A percentile compares a stretch with the other conserved stretches of the same genome.
Conservation (phyloP, 1,140 invertebrate genomes). For the Harpegnathos saltator region DNA sequence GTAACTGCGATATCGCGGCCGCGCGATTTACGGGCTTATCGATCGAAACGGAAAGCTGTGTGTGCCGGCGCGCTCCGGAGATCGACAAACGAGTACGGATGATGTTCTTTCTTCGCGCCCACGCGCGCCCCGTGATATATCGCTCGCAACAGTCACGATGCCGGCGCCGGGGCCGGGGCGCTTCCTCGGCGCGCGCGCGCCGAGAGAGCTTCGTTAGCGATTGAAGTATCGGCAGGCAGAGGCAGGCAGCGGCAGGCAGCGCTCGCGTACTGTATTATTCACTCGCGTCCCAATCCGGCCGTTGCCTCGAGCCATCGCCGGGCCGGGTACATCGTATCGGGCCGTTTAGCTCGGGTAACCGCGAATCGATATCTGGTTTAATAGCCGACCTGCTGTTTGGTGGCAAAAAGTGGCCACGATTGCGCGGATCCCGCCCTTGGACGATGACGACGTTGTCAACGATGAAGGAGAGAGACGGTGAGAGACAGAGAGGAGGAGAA, state of each 20-base stretch:
- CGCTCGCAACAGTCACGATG: neutral
- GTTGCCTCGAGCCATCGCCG: slow-evolving; percentile 32
- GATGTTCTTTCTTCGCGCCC: slow-evolving; percentile 8
- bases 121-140: neutral
- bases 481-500: too few species aligned
- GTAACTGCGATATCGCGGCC: neutral
- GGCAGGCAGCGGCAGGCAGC: neutral
- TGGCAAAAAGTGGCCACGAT: slow-evolving; percentile 76
- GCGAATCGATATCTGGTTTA: slow-evolving; percentile 80
- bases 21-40: slow-evolving; percentile 50
- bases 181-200: slow-evolving; percentile 6
- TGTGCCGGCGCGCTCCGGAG: neutral
- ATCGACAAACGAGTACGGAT: slow-evolving; percentile 56
- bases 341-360: slow-evolving; percentile 76
- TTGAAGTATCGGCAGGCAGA: slow-evolving; percentile 38
- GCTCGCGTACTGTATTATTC: slow-evolving; percentile 52
- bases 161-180: too few species aligned
- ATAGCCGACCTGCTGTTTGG: slow-evolving; percentile 69
- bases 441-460: neutral
- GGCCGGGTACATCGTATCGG: slow-evolving; percentile 39
- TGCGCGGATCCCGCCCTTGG: slow-evolving; percentile 37
- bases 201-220: slow-evolving; percentile 57
- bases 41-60: neutral
- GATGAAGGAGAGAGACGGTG: too few species aligned
- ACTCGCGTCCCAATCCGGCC: slow-evolving; percentile 42